Evolutionary conservation across 2,797 vertebrate species (phyloP), one percentile per base, ranked within the genome.

Genomic region (Poeciliopsis turneri): DNA sequence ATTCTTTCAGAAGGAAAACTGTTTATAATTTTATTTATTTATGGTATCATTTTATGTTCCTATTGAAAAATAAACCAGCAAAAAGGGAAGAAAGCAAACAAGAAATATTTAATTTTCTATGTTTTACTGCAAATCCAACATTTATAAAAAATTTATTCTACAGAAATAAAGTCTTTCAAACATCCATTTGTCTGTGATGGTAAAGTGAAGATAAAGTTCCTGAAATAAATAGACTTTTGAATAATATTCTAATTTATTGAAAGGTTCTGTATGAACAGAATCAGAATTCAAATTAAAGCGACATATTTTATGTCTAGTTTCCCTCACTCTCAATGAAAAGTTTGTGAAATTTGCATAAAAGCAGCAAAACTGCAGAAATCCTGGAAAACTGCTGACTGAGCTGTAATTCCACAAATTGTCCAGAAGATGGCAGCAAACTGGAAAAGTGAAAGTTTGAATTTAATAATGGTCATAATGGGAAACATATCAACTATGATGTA

Each of bases 391-490:
- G 53, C 53, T 25, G 20, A 53, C 23, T 41, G 12, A 57, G 13
- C 16, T 46, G 74, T 15, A 64, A 25, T 75, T 43, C 11, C 8
- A 33, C 1, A 23, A 36, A 23, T 49, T n/a, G 15, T 76, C 74
- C 74, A 66, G 57, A 61, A 51, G 75, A 49, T 66, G 57, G 74
- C 59, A 66, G 23, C 74, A 76, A 30, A 20, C n/a, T 72, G 6
- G 15, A n/a, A n/a, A n/a, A 36, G 8, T 18, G 18, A 64, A 64
- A 36, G 5, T 36, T 36, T 49, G 20, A 20, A 20, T 72, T 28
- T 73, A 23, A 36, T 5, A 33, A 23, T 51, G 18, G 4, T 36
- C 28, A 18, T 33, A 57, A n/a, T 57, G 36, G 36, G 2, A 39
- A 39, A 39, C 33, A 39, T 39, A 4, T 23, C 39, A 66, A 25